Evolutionary conservation across 2,888 invertebrate species (phyloP).

Genomic region (Ptilodon capucinus): DNA sequence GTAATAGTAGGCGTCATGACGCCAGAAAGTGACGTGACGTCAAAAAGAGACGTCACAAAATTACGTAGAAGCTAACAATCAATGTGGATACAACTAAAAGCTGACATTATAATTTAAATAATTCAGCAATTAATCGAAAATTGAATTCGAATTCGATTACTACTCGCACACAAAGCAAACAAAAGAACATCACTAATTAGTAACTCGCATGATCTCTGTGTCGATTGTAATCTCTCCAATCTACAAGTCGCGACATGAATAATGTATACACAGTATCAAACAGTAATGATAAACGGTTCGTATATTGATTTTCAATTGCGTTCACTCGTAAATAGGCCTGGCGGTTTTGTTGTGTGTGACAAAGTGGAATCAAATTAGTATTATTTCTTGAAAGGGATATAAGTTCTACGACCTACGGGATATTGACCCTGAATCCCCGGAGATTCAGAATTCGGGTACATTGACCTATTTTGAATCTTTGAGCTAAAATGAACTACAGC

Average conservation of each 20-base stretch:
- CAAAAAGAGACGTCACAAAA: too few species aligned
- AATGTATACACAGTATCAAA: background rate
- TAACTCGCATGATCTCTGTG: background rate
- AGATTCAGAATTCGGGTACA: too few species aligned
- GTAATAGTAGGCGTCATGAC: too few species aligned
- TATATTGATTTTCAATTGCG: background rate
- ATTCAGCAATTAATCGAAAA: background rate
- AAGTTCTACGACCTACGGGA: background rate
- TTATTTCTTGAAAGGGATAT: background rate
- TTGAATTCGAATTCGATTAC: background rate
- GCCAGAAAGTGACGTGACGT: too few species aligned
- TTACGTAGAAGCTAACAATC: too few species aligned
- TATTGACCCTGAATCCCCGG: too few species aligned
- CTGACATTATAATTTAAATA: too few species aligned
- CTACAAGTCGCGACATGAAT: background rate
- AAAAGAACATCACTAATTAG: background rate
- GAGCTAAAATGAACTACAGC: too few species aligned
- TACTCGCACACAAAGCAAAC: background rate
- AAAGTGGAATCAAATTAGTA: background rate
- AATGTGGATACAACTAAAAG: too few species aligned
- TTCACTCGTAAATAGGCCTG: background rate
- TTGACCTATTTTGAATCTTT: too few species aligned
- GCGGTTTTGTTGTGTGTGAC: too few species aligned
- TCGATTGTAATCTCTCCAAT: background rate
- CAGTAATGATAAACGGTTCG: background rate